Evolutionary conservation across 2,797 vertebrate genomes (phyloP), one percentile per base, ranked within the genome.

Genomic region (Microctenopoma lineatum): DNA sequence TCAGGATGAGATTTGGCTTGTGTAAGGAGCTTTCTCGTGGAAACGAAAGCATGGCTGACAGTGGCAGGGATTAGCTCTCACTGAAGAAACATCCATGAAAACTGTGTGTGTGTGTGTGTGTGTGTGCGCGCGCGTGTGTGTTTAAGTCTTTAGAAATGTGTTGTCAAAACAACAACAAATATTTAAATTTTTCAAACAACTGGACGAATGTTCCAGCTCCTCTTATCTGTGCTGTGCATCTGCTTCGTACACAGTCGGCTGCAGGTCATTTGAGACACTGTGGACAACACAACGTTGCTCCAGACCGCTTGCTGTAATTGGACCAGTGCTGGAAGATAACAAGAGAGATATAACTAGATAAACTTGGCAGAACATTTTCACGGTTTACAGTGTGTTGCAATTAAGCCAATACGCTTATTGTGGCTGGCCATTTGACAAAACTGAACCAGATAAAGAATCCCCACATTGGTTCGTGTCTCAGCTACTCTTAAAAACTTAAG

Each of bases 11-110:
- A 76, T 82, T 71, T 79, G 73, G 65, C 66, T 90, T 70, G 62
- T 89, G 77, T 89, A 90, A 90, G 86, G 60, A 90, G 89, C 87
- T 92, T 93, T 92, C 74, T 39, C 16, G 69, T 66, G 70, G 65
- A 87, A 65, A 89, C 48, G 56, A 92, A 85, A 88, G 73, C 77
- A 77, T 34, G 27, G 78, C 87, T 86, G 87, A 87, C 91, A 90
- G 87, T 51, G 45, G 83, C 76, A 77, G 66, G 76, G 90, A 90
- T 94, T 92, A 90, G 60, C 75, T 76, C 82, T 81, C 75, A 80
- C 77, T 12, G 58, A 76, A 77, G 78, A 85, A 85, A 84, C 80
- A 70, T 73, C 81, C 69, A 70, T 70, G 59, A 87, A 83, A 79
- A 84, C 34, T 58, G 51, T 51, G 54, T 63, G 48, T 60, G 70